Percentiles rank a stretch among this genome's conserved stretches.
Conservation (phyloP, 2,888 invertebrate species). For the Yponomeuta plumbellus region DNA sequence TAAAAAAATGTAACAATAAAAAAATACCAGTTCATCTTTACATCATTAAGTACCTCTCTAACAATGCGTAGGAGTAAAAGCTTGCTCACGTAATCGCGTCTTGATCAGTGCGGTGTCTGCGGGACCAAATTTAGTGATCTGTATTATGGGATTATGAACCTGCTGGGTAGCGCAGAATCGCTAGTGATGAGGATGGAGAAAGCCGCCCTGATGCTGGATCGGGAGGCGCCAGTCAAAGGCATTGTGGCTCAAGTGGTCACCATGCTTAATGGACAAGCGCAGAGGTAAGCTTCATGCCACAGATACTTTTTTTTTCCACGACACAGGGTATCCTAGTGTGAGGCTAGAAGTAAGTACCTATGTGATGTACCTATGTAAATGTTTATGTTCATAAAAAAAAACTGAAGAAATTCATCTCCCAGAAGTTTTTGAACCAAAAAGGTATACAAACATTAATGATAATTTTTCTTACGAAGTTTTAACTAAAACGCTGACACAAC, state of each 20-base stretch:
- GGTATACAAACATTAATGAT: too few species aligned
- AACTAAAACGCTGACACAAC: too few species aligned
- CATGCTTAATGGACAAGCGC: slow-evolving; percentile 70
- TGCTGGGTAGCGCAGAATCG: not conserved
- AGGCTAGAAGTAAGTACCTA: too few species aligned
- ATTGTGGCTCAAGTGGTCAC: slow-evolving; percentile 73
- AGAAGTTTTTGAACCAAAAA: too few species aligned
- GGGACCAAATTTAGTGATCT: not conserved
- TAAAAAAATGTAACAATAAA: not conserved
- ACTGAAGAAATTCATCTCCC: too few species aligned
- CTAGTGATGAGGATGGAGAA: slow-evolving; percentile 64
- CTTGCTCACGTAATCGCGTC: not conserved
- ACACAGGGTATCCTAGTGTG: too few species aligned
- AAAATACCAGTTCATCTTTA: not conserved
- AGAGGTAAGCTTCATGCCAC: slow-evolving; percentile 50
- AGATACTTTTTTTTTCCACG: slow-evolving; percentile 4
- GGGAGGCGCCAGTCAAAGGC: slow-evolving; percentile 67
- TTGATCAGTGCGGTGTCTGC: not conserved
- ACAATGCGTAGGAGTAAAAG: not conserved
- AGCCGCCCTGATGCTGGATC: slow-evolving; percentile 50
- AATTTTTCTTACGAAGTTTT: too few species aligned
- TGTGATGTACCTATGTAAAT: too few species aligned
- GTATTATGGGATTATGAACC: not conserved
- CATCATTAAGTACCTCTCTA: not conserved
- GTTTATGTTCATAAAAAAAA: too few species aligned